Evolutionary conservation across 2,888 invertebrate species (phyloP).

Genomic region (Hemithea aestivaria): DNA sequence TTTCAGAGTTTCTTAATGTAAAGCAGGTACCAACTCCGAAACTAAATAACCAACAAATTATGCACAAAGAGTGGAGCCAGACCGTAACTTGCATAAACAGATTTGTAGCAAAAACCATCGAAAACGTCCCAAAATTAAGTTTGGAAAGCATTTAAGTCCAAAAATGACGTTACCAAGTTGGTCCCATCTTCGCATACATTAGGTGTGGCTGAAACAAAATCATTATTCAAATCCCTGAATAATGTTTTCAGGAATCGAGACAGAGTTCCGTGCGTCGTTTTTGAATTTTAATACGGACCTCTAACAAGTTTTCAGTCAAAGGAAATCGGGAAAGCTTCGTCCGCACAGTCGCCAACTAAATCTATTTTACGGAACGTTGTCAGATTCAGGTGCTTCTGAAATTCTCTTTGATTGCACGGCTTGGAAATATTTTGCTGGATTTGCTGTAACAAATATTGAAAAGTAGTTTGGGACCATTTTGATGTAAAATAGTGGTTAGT

Average conservation of each 20-base stretch:
- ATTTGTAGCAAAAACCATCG: constrained; percentile 38
- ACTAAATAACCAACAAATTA: constrained; percentile 26
- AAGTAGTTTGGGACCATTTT: too few species aligned
- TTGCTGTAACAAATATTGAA: too few species aligned
- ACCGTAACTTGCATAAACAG: constrained; percentile 43
- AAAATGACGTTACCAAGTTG: constrained; percentile 72
- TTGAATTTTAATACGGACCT: constrained; percentile 77
- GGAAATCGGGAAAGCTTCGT: constrained; percentile 62
- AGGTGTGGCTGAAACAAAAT: constrained; percentile 71
- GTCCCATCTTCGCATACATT: constrained; percentile 67
- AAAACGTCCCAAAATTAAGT: constrained; percentile 63
- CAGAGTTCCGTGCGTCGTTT: constrained; percentile 73
- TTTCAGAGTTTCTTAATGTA: constrained; percentile 10
- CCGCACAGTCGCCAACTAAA: constrained; percentile 33
- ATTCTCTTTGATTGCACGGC: not conserved
- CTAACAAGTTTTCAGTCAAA: constrained; percentile 78
- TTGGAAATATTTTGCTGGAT: not conserved
- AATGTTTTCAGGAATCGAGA: constrained; percentile 75
- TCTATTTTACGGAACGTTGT: constrained; percentile 32
- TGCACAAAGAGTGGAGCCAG: constrained; percentile 25
- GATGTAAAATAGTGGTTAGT: too few species aligned
- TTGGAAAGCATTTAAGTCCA: constrained; percentile 73
- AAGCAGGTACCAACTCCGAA: constrained; percentile 19
- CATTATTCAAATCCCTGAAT: constrained; percentile 78
- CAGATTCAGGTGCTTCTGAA: constrained; percentile 1